phyloP scores from a whole-genome alignment of 2,113 vertebrate species.

The Centrocercus urophasianus region DNA sequence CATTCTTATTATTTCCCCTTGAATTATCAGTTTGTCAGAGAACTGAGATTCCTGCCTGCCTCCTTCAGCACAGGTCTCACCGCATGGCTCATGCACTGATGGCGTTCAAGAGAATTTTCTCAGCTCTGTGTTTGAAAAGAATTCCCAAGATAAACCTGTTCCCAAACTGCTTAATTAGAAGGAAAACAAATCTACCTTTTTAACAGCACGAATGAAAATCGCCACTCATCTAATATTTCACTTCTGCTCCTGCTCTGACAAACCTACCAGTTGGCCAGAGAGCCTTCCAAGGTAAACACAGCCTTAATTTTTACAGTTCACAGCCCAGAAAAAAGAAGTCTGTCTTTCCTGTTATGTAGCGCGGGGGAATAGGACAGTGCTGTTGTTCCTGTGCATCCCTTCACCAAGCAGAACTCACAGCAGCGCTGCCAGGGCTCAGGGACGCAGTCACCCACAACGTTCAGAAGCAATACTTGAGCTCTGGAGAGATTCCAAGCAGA shows the following conservation, averaged over 20 bases:
- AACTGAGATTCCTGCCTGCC: not conserved
- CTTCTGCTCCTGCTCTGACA: not conserved
- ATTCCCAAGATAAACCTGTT: not conserved
- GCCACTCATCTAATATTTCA: not conserved
- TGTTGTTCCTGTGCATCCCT: not conserved
- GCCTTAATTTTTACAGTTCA: not conserved
- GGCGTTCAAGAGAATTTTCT: not conserved
- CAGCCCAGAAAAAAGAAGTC: not conserved
- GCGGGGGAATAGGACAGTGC: not conserved
- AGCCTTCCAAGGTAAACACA: constrained; percentile 19
- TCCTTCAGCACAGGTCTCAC: not conserved
- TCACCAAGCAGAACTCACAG: not conserved
- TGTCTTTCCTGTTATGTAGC: not conserved
- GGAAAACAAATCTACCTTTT: not conserved
- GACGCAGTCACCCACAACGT: not conserved
- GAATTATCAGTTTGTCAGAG: not conserved
- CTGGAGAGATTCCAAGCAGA: not conserved
- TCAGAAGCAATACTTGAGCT: not conserved
- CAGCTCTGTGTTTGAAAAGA: not conserved
- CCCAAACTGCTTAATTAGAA: not conserved
- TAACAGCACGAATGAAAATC: not conserved
- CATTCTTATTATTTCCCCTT: not conserved
- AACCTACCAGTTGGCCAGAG: not conserved
- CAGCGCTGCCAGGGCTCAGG: not conserved
- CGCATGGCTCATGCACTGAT: not conserved